phyloP scores from a whole-genome alignment of 2,113 vertebrate species.

The Pantherophis guttatus region DNA sequence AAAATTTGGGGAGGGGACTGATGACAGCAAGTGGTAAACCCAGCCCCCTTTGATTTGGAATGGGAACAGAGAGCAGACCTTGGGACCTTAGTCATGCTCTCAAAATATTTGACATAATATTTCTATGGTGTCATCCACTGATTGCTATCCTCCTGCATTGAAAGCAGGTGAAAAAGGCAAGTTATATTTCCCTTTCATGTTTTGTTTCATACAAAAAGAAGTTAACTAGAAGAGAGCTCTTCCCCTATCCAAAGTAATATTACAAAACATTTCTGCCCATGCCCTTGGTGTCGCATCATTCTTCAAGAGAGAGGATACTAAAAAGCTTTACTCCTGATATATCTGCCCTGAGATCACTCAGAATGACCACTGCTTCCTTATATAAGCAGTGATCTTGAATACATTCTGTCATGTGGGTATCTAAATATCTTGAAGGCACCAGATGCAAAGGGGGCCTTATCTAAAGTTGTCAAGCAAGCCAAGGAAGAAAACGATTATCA shows the following conservation, averaged over 20 bases:
- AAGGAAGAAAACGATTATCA: background rate
- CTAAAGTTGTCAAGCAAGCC: constrained; percentile 25
- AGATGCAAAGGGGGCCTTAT: constrained; percentile 32
- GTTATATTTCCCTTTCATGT: background rate
- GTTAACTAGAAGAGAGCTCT: background rate
- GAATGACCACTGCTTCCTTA: background rate
- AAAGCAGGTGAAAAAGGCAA: background rate
- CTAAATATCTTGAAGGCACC: background rate
- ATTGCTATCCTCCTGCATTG: background rate
- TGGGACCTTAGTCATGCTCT: background rate
- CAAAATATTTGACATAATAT: background rate
- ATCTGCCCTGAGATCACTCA: background rate
- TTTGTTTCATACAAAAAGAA: background rate
- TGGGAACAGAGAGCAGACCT: background rate
- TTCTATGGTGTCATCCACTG: background rate
- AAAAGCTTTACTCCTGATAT: background rate
- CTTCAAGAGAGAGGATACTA: background rate
- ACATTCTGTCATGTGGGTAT: background rate
- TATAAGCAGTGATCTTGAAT: background rate
- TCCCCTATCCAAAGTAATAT: background rate
- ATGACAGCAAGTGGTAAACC: background rate
- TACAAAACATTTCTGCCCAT: background rate
- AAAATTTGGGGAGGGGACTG: background rate
- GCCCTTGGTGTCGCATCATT: background rate
- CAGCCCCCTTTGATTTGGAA: background rate